Evolutionary conservation across 2,113 vertebrate genomes (phyloP), one percentile per base, ranked within the genome.

Genomic region (Lates calcarifer): DNA sequence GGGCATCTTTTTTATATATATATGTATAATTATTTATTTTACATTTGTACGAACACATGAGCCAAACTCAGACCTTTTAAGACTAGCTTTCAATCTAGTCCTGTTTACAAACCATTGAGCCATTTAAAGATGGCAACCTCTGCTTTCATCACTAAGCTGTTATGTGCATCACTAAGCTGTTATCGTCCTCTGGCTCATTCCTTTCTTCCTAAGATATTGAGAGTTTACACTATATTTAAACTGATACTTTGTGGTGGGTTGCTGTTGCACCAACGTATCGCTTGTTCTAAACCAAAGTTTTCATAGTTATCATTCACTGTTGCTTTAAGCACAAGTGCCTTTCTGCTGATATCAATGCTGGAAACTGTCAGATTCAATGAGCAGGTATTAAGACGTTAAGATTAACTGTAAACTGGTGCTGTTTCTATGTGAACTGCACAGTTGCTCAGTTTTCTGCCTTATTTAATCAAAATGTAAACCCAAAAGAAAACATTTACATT

Each of bases 21-120:
- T 57, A 43, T 91, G 70, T 83, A 70, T 33, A 66, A 64, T 72
- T 90, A 90, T 92, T 93, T 92, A 92, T 92, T 93, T 85, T 83
- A 82, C 69, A 73, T 83, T 85, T 85, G 73, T 83, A 76, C 77
- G 68, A 88, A 78, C 66, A 57, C 51, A 55, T 12, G 56, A 72
- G 71, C 73, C 75, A 73, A 82, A 90, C 17, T 28, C 63, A 5
- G 31, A 79, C 41, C 17, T 69, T 70, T 47, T 62, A 58, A 63
- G 33, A 62, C 15, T 12, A 63, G 31, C 37, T 35, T 64, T 60
- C 20, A 81, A 55, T 33, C 5, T 70, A 4, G 66, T 47, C 24
- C 62, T 67, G 28, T 72, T 89, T 78, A 82, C 62, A 45, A 72
- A 57, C 47, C 33, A 70, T 11, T 41, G 29, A 66, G 60, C 58